phyloP scores from a whole-genome alignment of 2,797 vertebrate species.

The Lagorchestes hirsutus region DNA sequence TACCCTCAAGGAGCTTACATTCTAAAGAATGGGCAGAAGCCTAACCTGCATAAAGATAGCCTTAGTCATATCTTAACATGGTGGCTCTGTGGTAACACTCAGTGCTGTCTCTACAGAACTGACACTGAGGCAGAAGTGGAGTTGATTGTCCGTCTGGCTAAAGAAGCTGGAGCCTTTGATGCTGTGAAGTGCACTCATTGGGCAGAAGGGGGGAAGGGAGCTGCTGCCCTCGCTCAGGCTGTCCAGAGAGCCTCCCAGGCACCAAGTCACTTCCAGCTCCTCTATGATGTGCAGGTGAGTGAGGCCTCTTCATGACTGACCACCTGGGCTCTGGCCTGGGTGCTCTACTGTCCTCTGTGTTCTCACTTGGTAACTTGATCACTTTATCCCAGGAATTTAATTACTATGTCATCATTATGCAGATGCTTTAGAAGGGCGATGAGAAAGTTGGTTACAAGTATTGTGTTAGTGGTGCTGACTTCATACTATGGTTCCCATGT shows the following conservation, averaged over 20 bases:
- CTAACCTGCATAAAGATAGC: neutral
- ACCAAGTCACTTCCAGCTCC: slow-evolving; percentile 93
- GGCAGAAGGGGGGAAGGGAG: slow-evolving; percentile 95
- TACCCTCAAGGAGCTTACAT: neutral
- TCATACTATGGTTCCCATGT: neutral
- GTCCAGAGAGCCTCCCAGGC: slow-evolving; percentile 92
- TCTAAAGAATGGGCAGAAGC: neutral
- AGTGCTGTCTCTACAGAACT: slow-evolving; percentile 86
- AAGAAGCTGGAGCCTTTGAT: slow-evolving; percentile 93
- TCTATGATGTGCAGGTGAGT: slow-evolving; percentile 94
- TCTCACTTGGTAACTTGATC: neutral
- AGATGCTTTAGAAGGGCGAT: neutral
- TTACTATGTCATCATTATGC: neutral
- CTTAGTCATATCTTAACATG: neutral
- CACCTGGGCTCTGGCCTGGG: neutral
- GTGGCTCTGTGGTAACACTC: neutral
- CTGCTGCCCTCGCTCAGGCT: slow-evolving; percentile 90
- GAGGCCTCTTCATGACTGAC: neutral
- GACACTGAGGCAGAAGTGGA: slow-evolving; percentile 93
- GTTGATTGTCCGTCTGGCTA: slow-evolving; percentile 90
- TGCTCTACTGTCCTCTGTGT: neutral
- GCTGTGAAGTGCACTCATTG: slow-evolving; percentile 95
- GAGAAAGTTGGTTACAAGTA: neutral
- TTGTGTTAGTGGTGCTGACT: neutral
- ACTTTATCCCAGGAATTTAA: neutral